A percentile compares a stretch with the other conserved stretches of the same genome.
phyloP scores from a whole-genome alignment of 1,140 invertebrate species.

The Cryptotermes secundus region DNA sequence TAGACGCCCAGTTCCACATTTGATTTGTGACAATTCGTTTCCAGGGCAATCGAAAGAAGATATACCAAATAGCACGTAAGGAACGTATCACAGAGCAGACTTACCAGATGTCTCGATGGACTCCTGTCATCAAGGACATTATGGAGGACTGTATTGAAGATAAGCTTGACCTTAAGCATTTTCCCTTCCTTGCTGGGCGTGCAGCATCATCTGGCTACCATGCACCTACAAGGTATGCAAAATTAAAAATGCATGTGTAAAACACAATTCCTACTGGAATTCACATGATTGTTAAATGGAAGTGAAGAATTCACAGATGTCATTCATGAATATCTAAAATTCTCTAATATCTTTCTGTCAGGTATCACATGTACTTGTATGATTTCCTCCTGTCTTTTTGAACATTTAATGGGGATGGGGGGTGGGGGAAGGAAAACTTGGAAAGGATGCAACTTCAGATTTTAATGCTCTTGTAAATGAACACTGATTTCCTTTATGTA shows the following conservation, averaged over 20 bases:
- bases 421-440: too few relatives aligned
- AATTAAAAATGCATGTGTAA: neutral
- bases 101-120: constrained; percentile 99
- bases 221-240: constrained; percentile 81
- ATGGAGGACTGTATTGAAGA: constrained; percentile 99
- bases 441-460: too few relatives aligned
- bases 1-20: too few relatives aligned
- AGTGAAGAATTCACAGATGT: too few relatives aligned
- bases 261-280: neutral
- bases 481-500: too few relatives aligned
- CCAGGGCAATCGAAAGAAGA: constrained; percentile 80
- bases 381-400: too few relatives aligned
- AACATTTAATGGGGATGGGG: too few relatives aligned
- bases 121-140: constrained; percentile 95
- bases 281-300: too few relatives aligned
- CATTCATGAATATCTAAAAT: too few relatives aligned
- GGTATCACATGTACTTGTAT: too few relatives aligned
- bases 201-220: constrained; percentile 84
- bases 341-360: too few relatives aligned
- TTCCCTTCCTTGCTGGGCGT: constrained; percentile 91
- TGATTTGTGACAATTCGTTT: neutral
- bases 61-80: constrained; percentile 84
- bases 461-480: too few relatives aligned
- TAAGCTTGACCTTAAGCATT: constrained; percentile 94
- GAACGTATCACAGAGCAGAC: constrained; percentile 97